Evolutionary conservation across 2,797 vertebrate genomes (phyloP), one percentile per base, ranked within the genome.

Genomic region (Chiroxiphia lanceolata): DNA sequence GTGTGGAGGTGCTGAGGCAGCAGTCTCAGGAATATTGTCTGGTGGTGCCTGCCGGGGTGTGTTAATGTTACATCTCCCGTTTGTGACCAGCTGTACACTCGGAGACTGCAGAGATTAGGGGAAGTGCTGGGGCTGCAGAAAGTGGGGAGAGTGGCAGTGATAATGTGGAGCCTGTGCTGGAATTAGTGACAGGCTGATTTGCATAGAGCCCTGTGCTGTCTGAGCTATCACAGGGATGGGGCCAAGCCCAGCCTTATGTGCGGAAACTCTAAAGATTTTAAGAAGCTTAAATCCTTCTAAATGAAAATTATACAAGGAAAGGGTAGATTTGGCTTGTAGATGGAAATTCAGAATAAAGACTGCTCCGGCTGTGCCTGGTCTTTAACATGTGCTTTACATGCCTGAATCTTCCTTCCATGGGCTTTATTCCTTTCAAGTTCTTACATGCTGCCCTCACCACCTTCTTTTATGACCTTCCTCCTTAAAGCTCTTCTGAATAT

Each of bases 241-340:
- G 83, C 91, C 71, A 38, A 89, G 88, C 91, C 89, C 81, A 4
- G 71, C 95, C 87, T 93, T 65, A 64, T 13, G 2, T 42, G 36
- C 11, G 4, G 82, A 74, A 83, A 93, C 92, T 63, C 79, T 56
- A 70, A 94, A 95, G 95, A 91, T 91, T 95, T 97, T 97, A 97
- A 97, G 97, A 84, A 87, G 96, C 95, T 97, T 97, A 97, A 97
- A 91, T 96, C 94, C 93, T 96, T 93, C 95, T 97, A 94, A 96
- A 96, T 97, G 95, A 97, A 97, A 97, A 96, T 97, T 96, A 95
- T 50, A 89, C 94, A 92, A 95, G 92, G 93, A 84, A 82, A 95
- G 95, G 96, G 90, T 96, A 96, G 96, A 95, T 97, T 96, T 96
- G 96, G 68, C 96, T 97, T 96, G 96, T 97, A 94, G 96, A 96